phyloP scores from a whole-genome alignment of 92 coral and sea anemone genomes.

The Umimayanthus chanpuru region DNA sequence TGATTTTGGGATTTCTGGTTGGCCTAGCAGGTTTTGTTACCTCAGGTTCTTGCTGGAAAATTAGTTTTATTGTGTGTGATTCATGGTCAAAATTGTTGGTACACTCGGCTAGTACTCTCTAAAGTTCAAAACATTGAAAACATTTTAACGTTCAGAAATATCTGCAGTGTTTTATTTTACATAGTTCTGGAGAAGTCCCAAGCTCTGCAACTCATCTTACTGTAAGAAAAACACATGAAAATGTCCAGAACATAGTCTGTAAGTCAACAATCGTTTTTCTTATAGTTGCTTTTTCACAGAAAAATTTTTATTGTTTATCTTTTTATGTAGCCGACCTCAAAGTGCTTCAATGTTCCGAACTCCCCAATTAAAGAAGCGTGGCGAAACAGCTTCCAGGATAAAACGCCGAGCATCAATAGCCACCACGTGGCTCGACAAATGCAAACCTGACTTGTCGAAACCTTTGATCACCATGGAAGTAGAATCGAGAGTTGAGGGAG shows the following conservation, averaged over 20 bases:
- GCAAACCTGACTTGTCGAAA: constrained; percentile 32
- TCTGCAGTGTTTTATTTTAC: not conserved
- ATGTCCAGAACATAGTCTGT: not conserved
- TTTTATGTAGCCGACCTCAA: constrained; percentile 6
- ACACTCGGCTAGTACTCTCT: too few species aligned
- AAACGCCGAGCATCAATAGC: constrained; percentile 63
- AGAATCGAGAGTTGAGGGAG: not conserved
- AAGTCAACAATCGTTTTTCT: not conserved
- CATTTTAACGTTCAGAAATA: too few species aligned
- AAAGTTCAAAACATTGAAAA: too few species aligned
- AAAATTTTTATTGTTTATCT: not conserved
- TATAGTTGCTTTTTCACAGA: not conserved
- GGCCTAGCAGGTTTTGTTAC: too few species aligned
- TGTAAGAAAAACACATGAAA: too few species aligned
- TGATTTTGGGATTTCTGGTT: too few species aligned
- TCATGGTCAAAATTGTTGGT: too few species aligned
- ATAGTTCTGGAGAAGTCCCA: not conserved
- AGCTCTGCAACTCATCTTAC: too few species aligned
- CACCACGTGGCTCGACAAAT: constrained; percentile 72
- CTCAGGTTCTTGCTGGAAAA: too few species aligned
- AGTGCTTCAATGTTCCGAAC: constrained; percentile 1
- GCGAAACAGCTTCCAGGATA: constrained; percentile 30
- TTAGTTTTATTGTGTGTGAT: too few species aligned
- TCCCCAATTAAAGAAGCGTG: constrained; percentile 38
- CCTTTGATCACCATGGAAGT: not conserved